Percentiles rank a stretch among this genome's conserved stretches.
Evolutionary conservation across 2,113 vertebrate species (phyloP).

Genomic region (Brachypteracias leptosomus): DNA sequence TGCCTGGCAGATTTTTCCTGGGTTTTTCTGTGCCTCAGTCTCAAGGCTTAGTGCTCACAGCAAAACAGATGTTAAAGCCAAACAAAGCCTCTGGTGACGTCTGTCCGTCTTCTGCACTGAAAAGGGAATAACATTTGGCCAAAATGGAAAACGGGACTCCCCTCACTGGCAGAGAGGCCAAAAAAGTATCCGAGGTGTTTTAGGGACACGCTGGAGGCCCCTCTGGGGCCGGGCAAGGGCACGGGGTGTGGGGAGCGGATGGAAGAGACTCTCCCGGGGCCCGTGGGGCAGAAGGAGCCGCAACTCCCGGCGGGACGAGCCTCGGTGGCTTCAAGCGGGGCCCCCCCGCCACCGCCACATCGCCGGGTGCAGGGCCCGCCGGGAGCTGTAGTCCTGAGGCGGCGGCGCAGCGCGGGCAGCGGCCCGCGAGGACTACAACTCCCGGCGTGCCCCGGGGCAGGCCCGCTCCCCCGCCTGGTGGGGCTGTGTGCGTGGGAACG

Average conservation of each 20-base stretch:
- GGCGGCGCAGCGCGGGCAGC: background rate
- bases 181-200: rapidly evolving
- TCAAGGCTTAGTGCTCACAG: background rate
- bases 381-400: background rate
- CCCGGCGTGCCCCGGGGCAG: conserved; percentile 5
- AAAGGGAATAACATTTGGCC: background rate
- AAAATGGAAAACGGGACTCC: background rate
- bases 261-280: background rate
- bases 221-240: rapidly evolving
- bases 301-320: rapidly evolving
- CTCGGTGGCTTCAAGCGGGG: rapidly evolving
- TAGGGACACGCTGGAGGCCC: background rate
- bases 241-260: background rate
- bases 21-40: rapidly evolving
- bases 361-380: background rate
- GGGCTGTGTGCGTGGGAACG: conserved; percentile 83
- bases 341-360: rapidly evolving
- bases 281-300: background rate
- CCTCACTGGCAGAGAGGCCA: background rate
- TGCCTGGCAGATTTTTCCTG: rapidly evolving
- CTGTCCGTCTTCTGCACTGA: background rate
- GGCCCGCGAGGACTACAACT: conserved; percentile 56
- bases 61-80: background rate
- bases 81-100: rapidly evolving
- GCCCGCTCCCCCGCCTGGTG: background rate